Conservation (phyloP, 2,888 invertebrate genomes). For the Drosophila engyochracea region DNA sequence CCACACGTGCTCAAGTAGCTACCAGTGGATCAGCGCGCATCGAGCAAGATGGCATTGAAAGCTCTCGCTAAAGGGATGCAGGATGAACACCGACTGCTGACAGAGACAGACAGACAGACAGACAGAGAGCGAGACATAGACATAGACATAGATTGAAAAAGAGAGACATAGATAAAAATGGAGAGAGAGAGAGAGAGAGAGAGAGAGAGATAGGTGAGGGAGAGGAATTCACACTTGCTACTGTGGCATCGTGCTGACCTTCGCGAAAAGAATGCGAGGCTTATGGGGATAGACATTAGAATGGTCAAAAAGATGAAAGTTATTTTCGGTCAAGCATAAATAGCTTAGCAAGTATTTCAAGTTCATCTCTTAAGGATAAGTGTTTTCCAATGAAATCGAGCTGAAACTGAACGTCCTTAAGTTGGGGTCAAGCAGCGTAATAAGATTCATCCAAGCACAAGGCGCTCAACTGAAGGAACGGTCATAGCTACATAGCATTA, state of each 20-base stretch:
- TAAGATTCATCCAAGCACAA: neutral
- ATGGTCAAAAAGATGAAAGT: slow-evolving; percentile 2
- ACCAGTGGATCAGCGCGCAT: slow-evolving; percentile 20
- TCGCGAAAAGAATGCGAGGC: slow-evolving; percentile 17
- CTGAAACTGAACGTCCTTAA: neutral
- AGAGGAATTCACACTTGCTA: slow-evolving; percentile 1
- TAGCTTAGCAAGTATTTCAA: neutral
- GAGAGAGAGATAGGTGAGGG: neutral
- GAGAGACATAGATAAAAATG: neutral
- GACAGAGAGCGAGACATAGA: neutral
- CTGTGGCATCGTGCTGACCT: slow-evolving; percentile 36
- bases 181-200: neutral
- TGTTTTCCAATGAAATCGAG: neutral
- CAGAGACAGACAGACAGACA: neutral
- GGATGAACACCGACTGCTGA: neutral
- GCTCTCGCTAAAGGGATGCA: slow-evolving; percentile 24
- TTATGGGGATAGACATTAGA: neutral
- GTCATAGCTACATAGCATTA: neutral
- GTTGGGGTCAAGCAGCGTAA: neutral
- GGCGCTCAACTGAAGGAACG: neutral
- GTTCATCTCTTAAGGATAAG: neutral
- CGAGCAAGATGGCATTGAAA: slow-evolving; percentile 36
- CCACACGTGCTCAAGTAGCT: slow-evolving; percentile 77
- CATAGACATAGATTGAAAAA: neutral
- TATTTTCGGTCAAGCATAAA: neutral